A percentile compares a stretch with the other conserved stretches of the same genome.
Evolutionary conservation across 1,140 invertebrate species (phyloP).

Genomic region (Temnothorax longispinosus): DNA sequence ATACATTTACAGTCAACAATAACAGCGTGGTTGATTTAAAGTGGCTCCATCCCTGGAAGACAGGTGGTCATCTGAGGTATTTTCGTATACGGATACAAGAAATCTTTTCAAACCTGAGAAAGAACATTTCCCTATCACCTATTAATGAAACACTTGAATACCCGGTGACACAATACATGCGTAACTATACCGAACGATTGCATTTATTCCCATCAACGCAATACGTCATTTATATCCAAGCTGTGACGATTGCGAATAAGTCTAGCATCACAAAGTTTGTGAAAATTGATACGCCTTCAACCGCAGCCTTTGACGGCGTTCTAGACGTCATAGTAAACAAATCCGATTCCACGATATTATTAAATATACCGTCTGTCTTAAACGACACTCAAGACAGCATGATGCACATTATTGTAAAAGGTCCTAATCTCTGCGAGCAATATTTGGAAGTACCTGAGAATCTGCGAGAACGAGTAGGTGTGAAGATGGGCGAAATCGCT

Average conservation of each 20-base stretch:
- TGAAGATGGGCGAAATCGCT: constrained; percentile 51
- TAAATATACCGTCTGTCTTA: constrained; percentile 71
- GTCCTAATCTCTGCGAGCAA: constrained; percentile 60
- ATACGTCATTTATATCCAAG: constrained; percentile 62
- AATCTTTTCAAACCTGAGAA: constrained; percentile 44
- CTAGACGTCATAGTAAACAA: neutral
- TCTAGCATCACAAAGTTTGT: neutral
- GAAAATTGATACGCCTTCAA: constrained; percentile 19
- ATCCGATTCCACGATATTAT: constrained; percentile 50
- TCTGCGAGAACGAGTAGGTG: neutral
- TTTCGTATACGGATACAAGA: constrained; percentile 47
- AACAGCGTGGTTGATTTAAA: constrained; percentile 47
- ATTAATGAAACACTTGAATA: neutral
- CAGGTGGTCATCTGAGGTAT: constrained; percentile 34
- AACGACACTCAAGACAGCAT: no score
- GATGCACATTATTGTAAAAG: constrained; percentile 65
- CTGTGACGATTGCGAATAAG: constrained; percentile 39
- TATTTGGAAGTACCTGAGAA: neutral
- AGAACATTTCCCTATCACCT: neutral
- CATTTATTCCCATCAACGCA: constrained; percentile 64
- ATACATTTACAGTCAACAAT: neutral
- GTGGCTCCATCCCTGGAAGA: constrained; percentile 72
- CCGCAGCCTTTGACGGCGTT: constrained; percentile 47
- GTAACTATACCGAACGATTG: constrained; percentile 43
- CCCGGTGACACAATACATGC: constrained; percentile 25